Percentiles rank a stretch among this genome's conserved stretches.
Conservation (phyloP, 1,140 invertebrate genomes). For the Sinonovacula constricta region DNA sequence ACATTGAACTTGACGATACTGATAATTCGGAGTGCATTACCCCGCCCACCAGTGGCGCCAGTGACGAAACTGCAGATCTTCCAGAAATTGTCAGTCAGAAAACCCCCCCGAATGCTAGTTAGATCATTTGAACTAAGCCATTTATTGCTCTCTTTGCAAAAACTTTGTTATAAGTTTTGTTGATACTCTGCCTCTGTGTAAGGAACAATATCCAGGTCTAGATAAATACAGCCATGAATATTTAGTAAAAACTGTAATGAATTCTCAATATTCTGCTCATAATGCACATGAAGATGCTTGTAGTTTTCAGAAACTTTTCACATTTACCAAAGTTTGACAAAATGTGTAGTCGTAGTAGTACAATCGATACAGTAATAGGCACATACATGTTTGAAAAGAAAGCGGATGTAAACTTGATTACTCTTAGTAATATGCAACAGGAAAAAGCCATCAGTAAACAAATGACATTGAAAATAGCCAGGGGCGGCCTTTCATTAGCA, state of each 20-base stretch:
- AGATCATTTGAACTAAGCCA: neutral
- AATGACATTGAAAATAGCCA: neutral
- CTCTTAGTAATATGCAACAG: neutral
- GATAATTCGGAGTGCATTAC: too few species aligned
- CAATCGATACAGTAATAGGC: neutral
- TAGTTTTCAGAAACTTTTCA: neutral
- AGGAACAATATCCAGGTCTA: neutral
- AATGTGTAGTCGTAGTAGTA: neutral
- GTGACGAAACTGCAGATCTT: too few species aligned
- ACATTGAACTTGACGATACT: too few species aligned
- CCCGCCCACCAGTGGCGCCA: too few species aligned
- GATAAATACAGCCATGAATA: neutral
- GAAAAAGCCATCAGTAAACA: neutral
- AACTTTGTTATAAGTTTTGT: neutral
- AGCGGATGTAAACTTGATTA: neutral
- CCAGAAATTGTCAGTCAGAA: too few species aligned
- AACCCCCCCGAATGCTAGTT: neutral
- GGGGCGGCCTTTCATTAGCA: neutral
- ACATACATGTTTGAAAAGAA: neutral
- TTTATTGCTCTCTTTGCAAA: neutral
- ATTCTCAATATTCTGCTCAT: neutral
- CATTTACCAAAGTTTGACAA: neutral
- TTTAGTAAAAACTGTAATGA: neutral
- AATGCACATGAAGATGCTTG: neutral
- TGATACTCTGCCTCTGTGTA: neutral